Percentiles rank a stretch among this genome's conserved stretches.
These are phyloP conservation scores for Neolamprologus sp. DNA, from an alignment of 2,113 vertebrate genomes.

Conservation along the genomic window DNA sequence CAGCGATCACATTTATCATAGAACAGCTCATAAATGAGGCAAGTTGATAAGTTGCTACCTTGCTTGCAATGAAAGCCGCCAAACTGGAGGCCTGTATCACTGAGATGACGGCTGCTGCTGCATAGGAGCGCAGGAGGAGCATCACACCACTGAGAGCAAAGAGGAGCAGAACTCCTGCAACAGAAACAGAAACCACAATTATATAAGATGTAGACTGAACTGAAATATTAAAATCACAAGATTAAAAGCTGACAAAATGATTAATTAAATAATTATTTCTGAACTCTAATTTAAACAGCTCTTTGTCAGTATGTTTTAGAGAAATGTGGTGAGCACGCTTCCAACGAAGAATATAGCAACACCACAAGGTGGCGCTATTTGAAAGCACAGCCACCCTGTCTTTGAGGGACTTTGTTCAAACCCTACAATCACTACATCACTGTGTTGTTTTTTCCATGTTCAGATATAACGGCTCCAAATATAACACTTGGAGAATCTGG, in stretches of 20 bases:
- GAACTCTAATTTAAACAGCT: background rate
- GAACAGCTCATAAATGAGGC: background rate
- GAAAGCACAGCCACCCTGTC: background rate
- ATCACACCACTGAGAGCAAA: constrained; percentile 43
- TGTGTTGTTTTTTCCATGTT: background rate
- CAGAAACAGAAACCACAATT: background rate
- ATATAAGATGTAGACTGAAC: background rate
- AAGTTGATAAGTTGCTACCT: constrained; percentile 53
- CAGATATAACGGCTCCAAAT: background rate
- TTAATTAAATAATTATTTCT: background rate
- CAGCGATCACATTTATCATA: background rate
- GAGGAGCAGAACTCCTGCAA: constrained; percentile 54
- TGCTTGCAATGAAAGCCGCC: constrained; percentile 66
- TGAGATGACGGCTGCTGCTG: constrained; percentile 47
- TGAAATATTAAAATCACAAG: background rate
- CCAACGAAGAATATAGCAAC: background rate
- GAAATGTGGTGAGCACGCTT: background rate
- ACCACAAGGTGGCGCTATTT: background rate
- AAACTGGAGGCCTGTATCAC: constrained; percentile 66
- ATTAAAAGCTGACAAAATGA: background rate
- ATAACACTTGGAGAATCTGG: background rate
- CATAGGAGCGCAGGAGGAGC: constrained; percentile 58
- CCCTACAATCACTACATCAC: background rate
- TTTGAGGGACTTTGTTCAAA: background rate
- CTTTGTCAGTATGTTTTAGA: background rate